Percentiles rank a stretch among this genome's conserved stretches.
Conservation (phyloP, 2,113 vertebrate genomes). For the Toxotes jaculatrix region DNA sequence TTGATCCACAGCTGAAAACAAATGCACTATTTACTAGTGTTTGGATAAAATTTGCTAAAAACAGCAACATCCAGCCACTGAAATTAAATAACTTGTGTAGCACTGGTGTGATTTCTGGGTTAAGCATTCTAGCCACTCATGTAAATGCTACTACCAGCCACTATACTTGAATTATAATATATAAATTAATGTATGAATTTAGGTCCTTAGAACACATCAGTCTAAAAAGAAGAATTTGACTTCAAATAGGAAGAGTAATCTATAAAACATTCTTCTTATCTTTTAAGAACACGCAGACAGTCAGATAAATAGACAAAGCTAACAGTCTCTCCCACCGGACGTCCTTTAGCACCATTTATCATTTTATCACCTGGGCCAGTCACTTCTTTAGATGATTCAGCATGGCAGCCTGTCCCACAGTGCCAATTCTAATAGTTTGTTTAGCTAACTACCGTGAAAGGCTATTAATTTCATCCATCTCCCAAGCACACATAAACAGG, state of each 20-base stretch:
- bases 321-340: conserved; percentile 48
- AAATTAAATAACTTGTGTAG: background rate
- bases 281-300: background rate
- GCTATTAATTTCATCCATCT: conserved; percentile 68
- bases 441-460: conserved; percentile 65
- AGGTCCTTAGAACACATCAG: background rate
- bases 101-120: background rate
- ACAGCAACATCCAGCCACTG: too few relatives aligned
- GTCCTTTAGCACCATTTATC: conserved; percentile 47
- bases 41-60: background rate
- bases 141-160: background rate
- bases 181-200: background rate
- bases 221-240: background rate
- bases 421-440: conserved; percentile 64
- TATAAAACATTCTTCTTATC: background rate
- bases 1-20: conserved; percentile 24
- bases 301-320: conserved; percentile 23
- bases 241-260: conserved; percentile 1
- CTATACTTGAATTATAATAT: conserved; percentile 9
- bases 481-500: conserved; percentile 33
- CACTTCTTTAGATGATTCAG: conserved; percentile 54
- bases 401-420: conserved; percentile 55
- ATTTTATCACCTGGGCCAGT: conserved; percentile 51
- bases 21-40: background rate
- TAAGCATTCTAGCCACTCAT: background rate